Evolutionary conservation across 2,797 vertebrate species (phyloP).

Genomic region (Tragopan temminckii): DNA sequence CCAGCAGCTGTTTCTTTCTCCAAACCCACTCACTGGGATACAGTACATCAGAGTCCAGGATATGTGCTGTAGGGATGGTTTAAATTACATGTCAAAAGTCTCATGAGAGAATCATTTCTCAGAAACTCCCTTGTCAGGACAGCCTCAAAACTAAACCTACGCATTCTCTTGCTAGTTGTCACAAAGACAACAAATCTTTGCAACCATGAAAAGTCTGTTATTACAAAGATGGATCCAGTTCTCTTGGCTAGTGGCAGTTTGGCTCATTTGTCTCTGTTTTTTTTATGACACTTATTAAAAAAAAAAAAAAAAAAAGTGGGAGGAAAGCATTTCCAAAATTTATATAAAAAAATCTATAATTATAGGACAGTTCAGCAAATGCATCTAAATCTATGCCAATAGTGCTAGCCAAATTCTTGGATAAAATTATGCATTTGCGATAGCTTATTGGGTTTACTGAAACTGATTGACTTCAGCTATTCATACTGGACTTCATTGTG

Average conservation of each 20-base stretch:
- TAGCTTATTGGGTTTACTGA: not conserved
- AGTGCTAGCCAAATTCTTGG: not conserved
- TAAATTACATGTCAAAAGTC: slow-evolving; percentile 27
- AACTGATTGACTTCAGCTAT: not conserved
- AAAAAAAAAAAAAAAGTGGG: not conserved
- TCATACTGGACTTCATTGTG: rapidly evolving
- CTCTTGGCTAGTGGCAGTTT: not conserved
- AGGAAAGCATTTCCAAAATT: not conserved
- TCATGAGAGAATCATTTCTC: not conserved
- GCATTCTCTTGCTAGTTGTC: not conserved
- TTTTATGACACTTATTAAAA: not conserved
- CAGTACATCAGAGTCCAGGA: not conserved
- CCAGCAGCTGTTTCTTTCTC: slow-evolving; percentile 43
- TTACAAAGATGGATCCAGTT: not conserved
- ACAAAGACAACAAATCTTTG: not conserved
- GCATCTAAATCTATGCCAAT: not conserved
- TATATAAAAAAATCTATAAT: not conserved
- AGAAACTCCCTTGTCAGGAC: not conserved
- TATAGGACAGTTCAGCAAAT: not conserved
- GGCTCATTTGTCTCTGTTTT: not conserved
- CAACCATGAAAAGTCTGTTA: not conserved
- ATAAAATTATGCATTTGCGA: not conserved
- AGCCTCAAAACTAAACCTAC: not conserved
- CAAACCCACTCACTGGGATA: not conserved
- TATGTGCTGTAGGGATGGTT: not conserved